A percentile compares a stretch with the other conserved stretches of the same genome.
These are phyloP conservation scores for Psophia crepitans DNA, from an alignment of 2,113 vertebrate species.

Conservation along the genomic window DNA sequence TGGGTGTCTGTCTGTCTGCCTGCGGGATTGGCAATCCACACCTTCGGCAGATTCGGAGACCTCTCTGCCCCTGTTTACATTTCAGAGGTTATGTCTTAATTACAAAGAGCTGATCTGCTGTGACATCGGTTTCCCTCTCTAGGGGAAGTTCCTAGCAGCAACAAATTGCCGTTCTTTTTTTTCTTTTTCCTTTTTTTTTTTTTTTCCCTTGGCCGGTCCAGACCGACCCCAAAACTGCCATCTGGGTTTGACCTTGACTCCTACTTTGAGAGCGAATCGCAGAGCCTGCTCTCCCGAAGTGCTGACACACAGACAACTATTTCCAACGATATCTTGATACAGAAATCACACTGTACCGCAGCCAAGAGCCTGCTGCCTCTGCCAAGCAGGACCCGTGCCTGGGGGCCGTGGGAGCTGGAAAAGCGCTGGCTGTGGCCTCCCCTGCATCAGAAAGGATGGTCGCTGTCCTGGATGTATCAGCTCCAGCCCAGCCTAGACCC, in stretches of 20 bases:
- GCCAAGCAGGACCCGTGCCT: not conserved
- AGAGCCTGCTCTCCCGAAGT: not conserved
- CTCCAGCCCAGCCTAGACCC: not conserved
- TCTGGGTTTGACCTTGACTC: conserved; percentile 33
- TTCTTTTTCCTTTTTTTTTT: too few species aligned
- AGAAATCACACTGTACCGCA: not conserved
- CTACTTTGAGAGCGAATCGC: not conserved
- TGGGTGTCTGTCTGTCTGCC: conserved; percentile 32
- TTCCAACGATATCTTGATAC: conserved; percentile 34
- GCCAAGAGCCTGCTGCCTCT: conserved; percentile 14
- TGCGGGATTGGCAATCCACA: conserved; percentile 7
- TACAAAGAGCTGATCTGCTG: not conserved
- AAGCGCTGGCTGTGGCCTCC: not conserved
- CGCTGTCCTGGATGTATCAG: accelerated
- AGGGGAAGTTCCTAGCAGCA: conserved; percentile 14
- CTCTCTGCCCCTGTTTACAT: not conserved
- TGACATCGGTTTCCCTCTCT: conserved; percentile 15
- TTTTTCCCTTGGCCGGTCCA: not conserved
- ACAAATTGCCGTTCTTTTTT: not conserved
- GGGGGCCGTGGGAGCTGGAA: not conserved
- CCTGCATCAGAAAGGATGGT: not conserved
- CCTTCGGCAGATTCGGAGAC: not conserved
- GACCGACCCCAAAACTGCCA: not conserved
- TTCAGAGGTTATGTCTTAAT: conserved; percentile 3
- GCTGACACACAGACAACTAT: conserved; percentile 23